These are phyloP conservation scores for Zeugodacus cucurbitae DNA, from an alignment of 1,140 invertebrate genomes.

Conservation along the genomic window DNA sequence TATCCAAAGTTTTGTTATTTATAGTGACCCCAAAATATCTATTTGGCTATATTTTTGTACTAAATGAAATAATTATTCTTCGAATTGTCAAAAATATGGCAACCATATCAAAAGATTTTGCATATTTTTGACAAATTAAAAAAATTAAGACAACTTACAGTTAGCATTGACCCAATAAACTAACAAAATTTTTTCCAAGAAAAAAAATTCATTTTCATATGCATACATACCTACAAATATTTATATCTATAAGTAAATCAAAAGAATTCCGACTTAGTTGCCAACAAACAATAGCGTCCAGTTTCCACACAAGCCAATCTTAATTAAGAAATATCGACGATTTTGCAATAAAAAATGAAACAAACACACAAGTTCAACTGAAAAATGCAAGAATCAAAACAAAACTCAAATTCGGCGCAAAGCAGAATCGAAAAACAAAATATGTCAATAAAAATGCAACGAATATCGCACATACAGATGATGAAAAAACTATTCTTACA, in stretches of 20 bases:
- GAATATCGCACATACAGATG: not conserved
- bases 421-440: not conserved
- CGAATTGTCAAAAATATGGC: no score
- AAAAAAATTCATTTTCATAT: no score
- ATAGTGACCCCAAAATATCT: no score
- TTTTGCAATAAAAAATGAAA: not conserved
- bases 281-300: not conserved
- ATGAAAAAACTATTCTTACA: no score
- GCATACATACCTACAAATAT: not conserved
- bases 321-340: not conserved
- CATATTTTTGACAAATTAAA: no score
- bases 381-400: not conserved
- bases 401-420: not conserved
- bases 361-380: not conserved
- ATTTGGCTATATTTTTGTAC: no score
- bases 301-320: not conserved
- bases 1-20: no score
- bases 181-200: not conserved
- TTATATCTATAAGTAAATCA: not conserved
- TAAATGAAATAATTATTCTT: no score
- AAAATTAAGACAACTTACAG: not conserved
- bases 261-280: not conserved
- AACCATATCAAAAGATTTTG: no score
- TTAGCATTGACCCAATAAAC: not conserved
- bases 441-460: not conserved